Evolutionary conservation across 2,888 invertebrate genomes (phyloP), one percentile per base, ranked within the genome.

Genomic region (Drosophila greeni): DNA sequence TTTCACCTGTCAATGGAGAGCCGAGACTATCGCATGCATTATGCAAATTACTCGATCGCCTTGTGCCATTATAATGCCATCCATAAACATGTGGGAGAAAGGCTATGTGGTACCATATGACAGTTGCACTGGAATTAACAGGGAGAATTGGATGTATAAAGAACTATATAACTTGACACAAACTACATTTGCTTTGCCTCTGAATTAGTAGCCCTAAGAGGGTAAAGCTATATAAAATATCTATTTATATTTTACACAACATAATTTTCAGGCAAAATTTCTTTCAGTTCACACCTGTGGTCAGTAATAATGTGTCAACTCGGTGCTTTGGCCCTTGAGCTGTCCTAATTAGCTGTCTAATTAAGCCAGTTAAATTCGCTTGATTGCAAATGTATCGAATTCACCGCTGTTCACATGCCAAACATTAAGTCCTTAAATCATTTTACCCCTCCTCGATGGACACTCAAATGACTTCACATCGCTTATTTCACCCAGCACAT

Each of bases 271-370:
- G 11, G 2, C 16, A 5, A 12, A 16, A 18, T 43, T 42, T 43
- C 16, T 1, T 43, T 20, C 29, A 31, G 29, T 45, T 20, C 23
- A 20, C 39, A n/a, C 12, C 5, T 45, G 2, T 5, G 14, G 54
- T 8, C 37, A 16, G 26, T 29, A 20, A 36, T 36, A 4, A 26
- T 9, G 20, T 34, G 20, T 12, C 29, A 39, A 11, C 7, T 6
- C 9, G 8, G 2, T 20, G 24, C 33, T 7, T 9, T 12, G 29
- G 4, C 24, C 43, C 31, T 7, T 42, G 51, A 52, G 36, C 20
- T 33, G 12, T 14, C 2, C 16, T 54, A 67, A 71, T 76, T 71
- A 54, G 51, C 53, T 55, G 39, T 14, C 59, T 52, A 55, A 68
- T 66, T 73, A 66, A 45, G 66, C 49, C 31, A 42, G 14, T 24